Percentiles rank a stretch among this genome's conserved stretches.
These are phyloP conservation scores for Hypolimnas misippus DNA, from an alignment of 2,888 invertebrate genomes.

Conservation along the genomic window DNA sequence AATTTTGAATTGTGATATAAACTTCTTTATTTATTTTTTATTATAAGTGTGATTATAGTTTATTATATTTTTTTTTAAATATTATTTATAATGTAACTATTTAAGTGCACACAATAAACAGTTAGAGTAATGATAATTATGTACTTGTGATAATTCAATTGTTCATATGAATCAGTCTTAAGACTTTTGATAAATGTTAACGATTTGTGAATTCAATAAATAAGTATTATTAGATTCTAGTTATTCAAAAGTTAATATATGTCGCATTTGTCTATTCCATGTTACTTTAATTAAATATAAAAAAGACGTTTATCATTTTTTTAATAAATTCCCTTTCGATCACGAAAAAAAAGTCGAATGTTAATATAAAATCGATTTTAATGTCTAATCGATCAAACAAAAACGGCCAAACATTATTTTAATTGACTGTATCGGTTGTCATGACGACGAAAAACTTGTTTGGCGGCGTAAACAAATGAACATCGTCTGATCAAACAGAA, in stretches of 20 bases:
- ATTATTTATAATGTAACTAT: neutral
- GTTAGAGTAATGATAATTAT: constrained; percentile 2
- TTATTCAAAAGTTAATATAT: constrained; percentile 26
- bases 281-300: constrained; percentile 29
- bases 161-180: constrained; percentile 4
- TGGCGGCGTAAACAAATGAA: constrained; percentile 80
- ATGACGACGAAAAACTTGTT: constrained; percentile 71
- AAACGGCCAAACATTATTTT: constrained; percentile 50
- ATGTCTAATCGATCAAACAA: constrained; percentile 39
- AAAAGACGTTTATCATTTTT: constrained; percentile 12
- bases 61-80: neutral
- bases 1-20: neutral
- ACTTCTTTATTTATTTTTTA: neutral
- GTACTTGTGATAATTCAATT: constrained; percentile 19
- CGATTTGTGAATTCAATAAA: constrained; percentile 15
- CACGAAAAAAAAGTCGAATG: neutral
- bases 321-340: neutral
- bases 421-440: constrained; percentile 66
- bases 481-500: constrained; percentile 61
- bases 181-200: constrained; percentile 17
- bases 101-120: neutral
- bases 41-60: neutral
- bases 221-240: constrained; percentile 33
- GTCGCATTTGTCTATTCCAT: constrained; percentile 21
- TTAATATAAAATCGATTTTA: constrained; percentile 30